phyloP scores from a whole-genome alignment of 2,888 invertebrate genomes.

The Thymelicus acteon region DNA sequence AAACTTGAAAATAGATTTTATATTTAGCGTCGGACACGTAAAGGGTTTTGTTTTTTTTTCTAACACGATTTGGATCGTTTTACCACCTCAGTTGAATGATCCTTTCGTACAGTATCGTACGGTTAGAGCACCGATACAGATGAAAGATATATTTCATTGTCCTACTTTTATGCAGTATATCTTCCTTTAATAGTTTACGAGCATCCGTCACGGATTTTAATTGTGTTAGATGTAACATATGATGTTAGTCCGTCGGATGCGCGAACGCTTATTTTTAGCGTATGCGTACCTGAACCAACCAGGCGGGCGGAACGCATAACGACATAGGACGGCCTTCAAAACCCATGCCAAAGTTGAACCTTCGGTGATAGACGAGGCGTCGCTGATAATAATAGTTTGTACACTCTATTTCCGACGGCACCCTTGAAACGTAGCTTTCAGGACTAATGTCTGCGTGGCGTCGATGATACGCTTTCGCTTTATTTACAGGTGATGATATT shows the following conservation, averaged over 20 bases:
- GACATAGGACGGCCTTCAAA: conserved; percentile 55
- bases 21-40: conserved; percentile 59
- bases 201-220: conserved; percentile 45
- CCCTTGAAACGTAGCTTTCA: conserved; percentile 48
- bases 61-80: background rate
- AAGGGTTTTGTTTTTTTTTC: conserved; percentile 44
- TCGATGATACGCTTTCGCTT: conserved; percentile 51
- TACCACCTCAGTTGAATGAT: background rate
- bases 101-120: background rate
- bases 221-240: conserved; percentile 51
- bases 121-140: background rate
- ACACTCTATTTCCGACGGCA: conserved; percentile 58
- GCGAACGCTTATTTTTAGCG: conserved; percentile 47
- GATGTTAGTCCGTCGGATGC: conserved; percentile 41
- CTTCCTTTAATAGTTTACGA: conserved; percentile 19
- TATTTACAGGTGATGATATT: conserved; percentile 73
- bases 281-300: conserved; percentile 59
- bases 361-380: conserved; percentile 70
- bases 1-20: conserved; percentile 81
- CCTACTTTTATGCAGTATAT: conserved; percentile 1
- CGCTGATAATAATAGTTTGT: conserved; percentile 61
- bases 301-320: conserved; percentile 52
- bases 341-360: conserved; percentile 64
- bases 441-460: conserved; percentile 42
- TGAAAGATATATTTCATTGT: no score